These are phyloP conservation scores for Omphaloscelis lunosa DNA, from an alignment of 2,888 invertebrate species.

Conservation along the genomic window DNA sequence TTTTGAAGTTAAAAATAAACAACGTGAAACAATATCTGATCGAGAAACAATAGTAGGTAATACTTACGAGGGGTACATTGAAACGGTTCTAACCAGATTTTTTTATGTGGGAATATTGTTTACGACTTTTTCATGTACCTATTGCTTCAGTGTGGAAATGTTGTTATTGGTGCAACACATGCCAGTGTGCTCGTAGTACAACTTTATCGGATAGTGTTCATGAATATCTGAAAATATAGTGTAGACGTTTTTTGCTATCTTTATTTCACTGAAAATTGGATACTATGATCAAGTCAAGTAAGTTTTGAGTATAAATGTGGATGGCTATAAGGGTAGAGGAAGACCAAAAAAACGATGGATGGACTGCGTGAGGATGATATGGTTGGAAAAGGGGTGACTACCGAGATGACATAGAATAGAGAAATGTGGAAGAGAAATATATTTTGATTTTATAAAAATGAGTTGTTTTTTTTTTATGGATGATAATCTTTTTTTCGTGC, in stretches of 20 bases:
- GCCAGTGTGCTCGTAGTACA: constrained; percentile 33
- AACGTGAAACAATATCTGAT: background rate
- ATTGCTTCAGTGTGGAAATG: constrained; percentile 49
- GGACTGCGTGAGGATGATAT: no score
- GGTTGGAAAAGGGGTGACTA: no score
- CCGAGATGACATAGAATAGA: no score
- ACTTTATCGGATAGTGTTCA: constrained; percentile 31
- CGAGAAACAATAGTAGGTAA: constrained; percentile 46
- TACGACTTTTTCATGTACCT: constrained; percentile 60
- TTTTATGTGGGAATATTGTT: constrained; percentile 62
- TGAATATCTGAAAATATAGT: constrained; percentile 24
- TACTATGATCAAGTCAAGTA: background rate
- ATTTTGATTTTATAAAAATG: no score
- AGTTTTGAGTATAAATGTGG: background rate
- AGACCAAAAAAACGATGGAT: no score
- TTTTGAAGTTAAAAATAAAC: no score
- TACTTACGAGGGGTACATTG: constrained; percentile 22
- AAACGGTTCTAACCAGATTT: constrained; percentile 50
- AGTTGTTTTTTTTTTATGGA: no score
- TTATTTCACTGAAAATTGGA: background rate
- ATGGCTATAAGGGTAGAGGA: background rate
- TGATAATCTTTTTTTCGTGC: background rate
- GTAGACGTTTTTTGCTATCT: background rate
- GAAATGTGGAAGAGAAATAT: no score
- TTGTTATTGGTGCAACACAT: constrained; percentile 49